Base-by-base conservation (phyloP, 2,113 vertebrate genomes). In the Erinaceus europaeus region DNA sequence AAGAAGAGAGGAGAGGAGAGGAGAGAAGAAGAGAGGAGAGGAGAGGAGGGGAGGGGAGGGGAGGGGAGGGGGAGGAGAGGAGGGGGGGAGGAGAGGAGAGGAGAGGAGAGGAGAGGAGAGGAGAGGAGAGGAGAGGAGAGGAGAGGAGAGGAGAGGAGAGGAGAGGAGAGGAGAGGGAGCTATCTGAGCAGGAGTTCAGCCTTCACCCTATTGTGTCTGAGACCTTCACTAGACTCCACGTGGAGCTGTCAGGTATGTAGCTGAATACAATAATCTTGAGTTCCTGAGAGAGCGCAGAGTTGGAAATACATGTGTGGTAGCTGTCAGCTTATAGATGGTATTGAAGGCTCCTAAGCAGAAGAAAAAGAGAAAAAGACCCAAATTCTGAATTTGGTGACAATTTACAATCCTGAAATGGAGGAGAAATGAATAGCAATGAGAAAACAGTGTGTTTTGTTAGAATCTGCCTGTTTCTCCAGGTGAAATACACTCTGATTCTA, bases 311-410 rank as follows among this genome's bases (percentile, higher is more conserved):
- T 12, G 15, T 6, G 23, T 61, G 15, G 12, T 4, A 53, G 36
- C 18, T 82, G 12, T n/a, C 65, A 68, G 21, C 18, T 50, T 64
- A 23, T 23, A 81, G 11, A n/a, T 80, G 55, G 9, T 52, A 53
- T 61, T 29, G 64, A 32, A 79, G 86, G 27, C 23, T 53, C 53
- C 68, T 13, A 72, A 36, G 78, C 65, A 53, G 64, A 61, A 77
- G 85, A 74, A 59, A 62, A 78, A 88, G 57, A 65, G 55, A 10
- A 50, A 38, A 91, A 91, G 10, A 15, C 42, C 13, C 90, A 78
- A 57, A 18, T 68, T 62, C 20, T 50, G 18, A 84, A 65, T 44
- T 67, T 6, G 38, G 18, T 42, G 44, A 40, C 10, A 68, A 42
- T 62, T 86, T 27, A 46, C n/a, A n/a, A 85, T 44, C 55, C 25